These are phyloP conservation scores for Galago senegalensis DNA, from an alignment of 2,797 vertebrate species.

Conservation along the genomic window DNA sequence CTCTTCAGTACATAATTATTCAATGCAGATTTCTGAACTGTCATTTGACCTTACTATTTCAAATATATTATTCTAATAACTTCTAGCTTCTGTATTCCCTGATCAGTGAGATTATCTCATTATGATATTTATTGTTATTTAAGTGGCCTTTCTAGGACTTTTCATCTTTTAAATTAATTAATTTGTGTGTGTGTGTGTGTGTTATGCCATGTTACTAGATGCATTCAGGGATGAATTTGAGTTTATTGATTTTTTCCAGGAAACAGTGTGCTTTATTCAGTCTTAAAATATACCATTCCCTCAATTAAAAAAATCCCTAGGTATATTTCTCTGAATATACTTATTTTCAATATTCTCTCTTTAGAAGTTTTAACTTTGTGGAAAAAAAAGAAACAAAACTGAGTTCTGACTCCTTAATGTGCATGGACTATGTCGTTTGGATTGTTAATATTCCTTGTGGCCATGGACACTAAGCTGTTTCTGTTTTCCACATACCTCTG, in stretches of 20 bases:
- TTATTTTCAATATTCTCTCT: neutral
- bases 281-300: neutral
- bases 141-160: neutral
- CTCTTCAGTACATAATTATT: neutral
- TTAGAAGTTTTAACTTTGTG: neutral
- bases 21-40: neutral
- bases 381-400: neutral
- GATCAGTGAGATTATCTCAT: too few relatives aligned
- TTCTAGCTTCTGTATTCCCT: neutral
- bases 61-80: neutral
- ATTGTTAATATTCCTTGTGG: neutral
- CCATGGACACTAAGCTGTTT: neutral
- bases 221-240: neutral
- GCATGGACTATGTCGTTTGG: neutral
- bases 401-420: neutral
- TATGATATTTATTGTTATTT: neutral
- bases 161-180: neutral
- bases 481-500: neutral
- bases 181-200: neutral
- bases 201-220: neutral
- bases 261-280: neutral
- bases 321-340: neutral
- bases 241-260: neutral
- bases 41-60: neutral
- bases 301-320: neutral